These are phyloP conservation scores for Lasioglossum villosulum DNA, from an alignment of 2,888 invertebrate genomes.

Conservation along the genomic window DNA sequence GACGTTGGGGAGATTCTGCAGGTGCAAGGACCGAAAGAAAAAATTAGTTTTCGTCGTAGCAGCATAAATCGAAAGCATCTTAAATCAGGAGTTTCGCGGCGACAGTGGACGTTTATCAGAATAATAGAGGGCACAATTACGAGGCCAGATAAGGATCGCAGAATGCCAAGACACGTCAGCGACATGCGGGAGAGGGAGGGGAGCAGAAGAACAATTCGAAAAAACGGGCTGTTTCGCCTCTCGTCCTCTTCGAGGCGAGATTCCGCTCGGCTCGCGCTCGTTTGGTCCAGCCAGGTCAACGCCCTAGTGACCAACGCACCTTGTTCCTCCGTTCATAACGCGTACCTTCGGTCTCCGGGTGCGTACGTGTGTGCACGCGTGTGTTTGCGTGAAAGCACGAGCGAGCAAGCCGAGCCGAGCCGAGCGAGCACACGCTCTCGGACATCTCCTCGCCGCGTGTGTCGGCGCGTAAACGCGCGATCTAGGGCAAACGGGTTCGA, in stretches of 20 bases:
- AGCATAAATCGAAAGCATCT: neutral
- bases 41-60: neutral
- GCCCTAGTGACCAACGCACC: conserved; percentile 83
- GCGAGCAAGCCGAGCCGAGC: conserved; percentile 1
- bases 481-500: conserved; percentile 72
- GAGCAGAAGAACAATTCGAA: conserved; percentile 46
- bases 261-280: conserved; percentile 75
- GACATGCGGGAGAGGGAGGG: conserved; percentile 7
- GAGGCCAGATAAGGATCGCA: neutral
- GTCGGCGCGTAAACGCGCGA: conserved; percentile 40
- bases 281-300: conserved; percentile 83
- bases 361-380: neutral
- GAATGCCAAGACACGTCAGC: neutral
- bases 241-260: conserved; percentile 63
- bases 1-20: neutral
- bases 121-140: conserved; percentile 5
- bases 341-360: conserved; percentile 38
- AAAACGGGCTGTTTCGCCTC: conserved; percentile 50
- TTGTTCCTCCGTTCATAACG: conserved; percentile 77
- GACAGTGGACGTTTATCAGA: neutral
- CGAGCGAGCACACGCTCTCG: conserved; percentile 7
- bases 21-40: neutral
- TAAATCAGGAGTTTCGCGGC: neutral
- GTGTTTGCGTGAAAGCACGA: conserved; percentile 21
- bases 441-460: conserved; percentile 10